Percentiles rank a stretch among this genome's conserved stretches.
These are phyloP conservation scores for Pilophorus perplexus DNA, from an alignment of 2,888 invertebrate genomes.

Conservation along the genomic window DNA sequence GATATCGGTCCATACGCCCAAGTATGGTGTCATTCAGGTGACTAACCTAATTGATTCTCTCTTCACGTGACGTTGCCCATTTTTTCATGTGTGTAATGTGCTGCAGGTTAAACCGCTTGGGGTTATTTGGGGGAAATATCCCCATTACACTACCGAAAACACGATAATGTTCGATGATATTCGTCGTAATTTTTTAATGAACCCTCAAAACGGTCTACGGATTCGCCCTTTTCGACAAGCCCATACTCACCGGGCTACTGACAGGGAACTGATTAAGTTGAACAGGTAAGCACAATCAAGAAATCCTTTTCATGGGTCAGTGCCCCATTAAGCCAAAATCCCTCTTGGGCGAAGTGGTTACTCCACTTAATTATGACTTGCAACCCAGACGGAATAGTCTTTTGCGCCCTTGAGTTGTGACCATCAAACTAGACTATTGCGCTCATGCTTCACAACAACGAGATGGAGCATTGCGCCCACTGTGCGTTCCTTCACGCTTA, in stretches of 20 bases:
- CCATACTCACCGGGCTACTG: conserved; percentile 79
- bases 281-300: conserved; percentile 63
- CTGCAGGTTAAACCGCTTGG: conserved; percentile 88
- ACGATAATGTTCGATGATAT: conserved; percentile 99
- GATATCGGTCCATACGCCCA: conserved; percentile 89
- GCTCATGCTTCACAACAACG: too few relatives aligned
- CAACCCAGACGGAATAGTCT: too few relatives aligned
- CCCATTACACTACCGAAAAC: conserved; percentile 83
- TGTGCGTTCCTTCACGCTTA: too few relatives aligned
- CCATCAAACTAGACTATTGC: too few relatives aligned
- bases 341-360: too few relatives aligned
- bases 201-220: conserved; percentile 87
- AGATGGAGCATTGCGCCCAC: too few relatives aligned
- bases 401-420: too few relatives aligned
- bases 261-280: conserved; percentile 76
- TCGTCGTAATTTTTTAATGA: conserved; percentile 94
- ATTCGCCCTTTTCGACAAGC: conserved; percentile 90
- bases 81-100: background rate
- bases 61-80: conserved; percentile 33
- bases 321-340: too few relatives aligned
- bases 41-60: too few relatives aligned
- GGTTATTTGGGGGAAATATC: conserved; percentile 94
- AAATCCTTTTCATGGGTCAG: too few relatives aligned
- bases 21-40: conserved; percentile 89
- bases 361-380: too few relatives aligned